Conservation (phyloP, 2,797 vertebrate species). For the Sternarchorhynchus goeldii region DNA sequence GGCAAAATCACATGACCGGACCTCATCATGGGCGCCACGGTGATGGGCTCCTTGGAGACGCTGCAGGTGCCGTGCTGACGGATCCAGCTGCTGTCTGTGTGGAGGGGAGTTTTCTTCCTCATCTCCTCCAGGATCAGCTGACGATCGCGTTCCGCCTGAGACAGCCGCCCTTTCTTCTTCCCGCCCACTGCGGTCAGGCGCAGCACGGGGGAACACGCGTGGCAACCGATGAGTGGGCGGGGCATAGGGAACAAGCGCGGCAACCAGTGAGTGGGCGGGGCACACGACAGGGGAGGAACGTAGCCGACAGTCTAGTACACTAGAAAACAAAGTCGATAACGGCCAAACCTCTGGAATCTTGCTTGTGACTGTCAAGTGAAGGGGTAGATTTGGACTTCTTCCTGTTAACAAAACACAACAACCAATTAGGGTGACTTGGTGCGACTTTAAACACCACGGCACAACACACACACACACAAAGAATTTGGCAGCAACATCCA, state of each 20-base stretch:
- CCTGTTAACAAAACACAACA: slow-evolving; percentile 67
- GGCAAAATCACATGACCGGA: slow-evolving; percentile 51
- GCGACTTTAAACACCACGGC: not conserved
- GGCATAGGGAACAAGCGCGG: not conserved
- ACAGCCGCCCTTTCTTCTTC: slow-evolving; percentile 76
- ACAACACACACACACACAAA: not conserved
- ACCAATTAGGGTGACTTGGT: not conserved
- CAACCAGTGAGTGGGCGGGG: not conserved
- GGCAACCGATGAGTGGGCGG: not conserved
- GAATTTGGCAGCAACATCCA: too few species aligned
- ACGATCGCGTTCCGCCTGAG: slow-evolving; percentile 84
- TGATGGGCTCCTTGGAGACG: slow-evolving; percentile 81
- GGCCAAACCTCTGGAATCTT: slow-evolving; percentile 75
- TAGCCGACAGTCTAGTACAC: not conserved
- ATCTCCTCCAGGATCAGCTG: slow-evolving; percentile 94
- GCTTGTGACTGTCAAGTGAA: slow-evolving; percentile 72
- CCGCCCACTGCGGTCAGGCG: slow-evolving; percentile 57
- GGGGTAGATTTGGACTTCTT: slow-evolving; percentile 86
- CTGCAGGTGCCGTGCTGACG: slow-evolving; percentile 84
- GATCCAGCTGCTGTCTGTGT: slow-evolving; percentile 97
- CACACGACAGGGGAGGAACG: too few species aligned
- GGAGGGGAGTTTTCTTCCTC: slow-evolving; percentile 90
- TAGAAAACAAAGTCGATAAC: not conserved
- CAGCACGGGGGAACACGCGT: not conserved
- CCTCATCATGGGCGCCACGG: slow-evolving; percentile 83